Evolutionary conservation across 2,888 invertebrate genomes (phyloP), one percentile per base, ranked within the genome.

Genomic region (Leptinotarsa peninsularis): DNA sequence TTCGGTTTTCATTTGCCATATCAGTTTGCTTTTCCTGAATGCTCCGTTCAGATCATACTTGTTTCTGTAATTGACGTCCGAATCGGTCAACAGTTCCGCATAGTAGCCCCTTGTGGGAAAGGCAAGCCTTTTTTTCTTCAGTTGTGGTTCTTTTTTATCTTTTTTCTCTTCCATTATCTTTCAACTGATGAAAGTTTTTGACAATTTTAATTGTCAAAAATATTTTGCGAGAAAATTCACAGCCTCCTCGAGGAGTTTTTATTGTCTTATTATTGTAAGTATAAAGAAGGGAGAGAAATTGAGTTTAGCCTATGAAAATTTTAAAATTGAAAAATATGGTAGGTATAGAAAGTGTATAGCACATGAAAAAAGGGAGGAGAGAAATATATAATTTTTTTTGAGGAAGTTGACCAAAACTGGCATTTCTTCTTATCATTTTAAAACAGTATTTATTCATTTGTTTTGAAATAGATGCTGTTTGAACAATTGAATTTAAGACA

Each of bases 1-100:
- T 56, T 92, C 91, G 0, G 92, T 92, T 80, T 90, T 89, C 13
- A 91, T 90, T 90, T 93, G 88, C 89, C 89, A 90, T 58, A 88
- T 83, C 15, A 89, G 82, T 67, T 87, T 87, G 0, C 87, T 86
- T 52, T 89, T 88, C 81, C 90, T 90, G 68, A 87, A 88, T 3
- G 88, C 89, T 76, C 89, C 90, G 1, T 79, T 69, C 85, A 77
- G 78, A 50, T 80, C 58, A 58, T 79, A 88, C 75, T 82, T 88
- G 0, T 86, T 81, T 0, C 87, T 84, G 21, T 89, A 89, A 69
- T 72, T 86, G 76, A 88, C 89, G 2, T 88, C 85, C 85, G 90
- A 85, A 80, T 91, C 89, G 0, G 92, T 91, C 0, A 91, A 89
- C 50, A 92, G 82, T 83, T 93, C 93, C 0, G 92, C 92, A 80